Evolutionary conservation across 2,888 invertebrate species (phyloP).

Genomic region (Agonopterix arenella): DNA sequence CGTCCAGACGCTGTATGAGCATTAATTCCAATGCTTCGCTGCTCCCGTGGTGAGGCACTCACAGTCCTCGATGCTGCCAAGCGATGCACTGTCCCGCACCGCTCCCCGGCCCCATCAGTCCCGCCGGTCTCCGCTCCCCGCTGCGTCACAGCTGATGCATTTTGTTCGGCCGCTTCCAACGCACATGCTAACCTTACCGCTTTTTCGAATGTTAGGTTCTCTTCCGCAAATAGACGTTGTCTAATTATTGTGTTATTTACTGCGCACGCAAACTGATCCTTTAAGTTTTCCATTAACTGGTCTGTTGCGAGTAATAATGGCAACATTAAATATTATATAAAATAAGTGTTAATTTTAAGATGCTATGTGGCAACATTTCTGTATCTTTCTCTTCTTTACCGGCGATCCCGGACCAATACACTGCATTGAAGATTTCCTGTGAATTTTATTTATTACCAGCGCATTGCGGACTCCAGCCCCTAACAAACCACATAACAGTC

Average conservation of each 20-base stretch:
- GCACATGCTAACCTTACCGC: not conserved
- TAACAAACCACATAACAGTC: no score
- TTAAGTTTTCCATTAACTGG: not conserved
- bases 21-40: not conserved
- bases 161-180: not conserved
- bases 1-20: not conserved
- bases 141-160: not conserved
- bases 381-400: no score
- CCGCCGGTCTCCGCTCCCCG: not conserved
- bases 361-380: no score
- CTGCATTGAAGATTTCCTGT: no score
- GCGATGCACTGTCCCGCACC: not conserved
- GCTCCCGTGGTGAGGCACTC: not conserved
- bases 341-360: no score
- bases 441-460: no score
- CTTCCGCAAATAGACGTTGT: not conserved
- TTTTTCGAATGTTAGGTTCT: not conserved
- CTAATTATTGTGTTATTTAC: not conserved
- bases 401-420: no score
- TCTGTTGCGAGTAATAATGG: no score
- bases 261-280: conserved; percentile 1
- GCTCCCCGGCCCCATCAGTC: not conserved
- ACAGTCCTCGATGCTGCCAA: not conserved
- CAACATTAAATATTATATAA: no score
- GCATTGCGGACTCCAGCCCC: no score